A percentile compares a stretch with the other conserved stretches of the same genome.
Conservation (phyloP, 2,888 invertebrate species). For the Trissolcus brochymenae region DNA sequence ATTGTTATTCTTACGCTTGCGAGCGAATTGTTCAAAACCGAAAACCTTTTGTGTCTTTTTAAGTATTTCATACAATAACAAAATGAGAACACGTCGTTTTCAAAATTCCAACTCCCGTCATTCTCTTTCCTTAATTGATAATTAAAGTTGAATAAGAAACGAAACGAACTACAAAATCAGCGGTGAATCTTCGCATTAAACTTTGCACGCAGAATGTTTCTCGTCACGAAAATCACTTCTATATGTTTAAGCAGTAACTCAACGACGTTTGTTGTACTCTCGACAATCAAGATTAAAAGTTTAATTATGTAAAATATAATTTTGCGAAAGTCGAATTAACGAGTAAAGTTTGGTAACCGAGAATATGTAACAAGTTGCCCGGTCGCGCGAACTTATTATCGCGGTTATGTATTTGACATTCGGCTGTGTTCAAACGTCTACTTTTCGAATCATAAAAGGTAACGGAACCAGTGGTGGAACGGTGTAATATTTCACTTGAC, state of each 20-base stretch:
- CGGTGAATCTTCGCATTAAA: too few relatives aligned
- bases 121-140: too few relatives aligned
- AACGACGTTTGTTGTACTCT: conserved; percentile 36
- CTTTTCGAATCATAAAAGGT: conserved; percentile 1
- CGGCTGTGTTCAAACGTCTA: neutral
- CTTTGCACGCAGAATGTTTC: neutral
- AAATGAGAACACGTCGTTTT: too few relatives aligned
- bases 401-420: conserved; percentile 24
- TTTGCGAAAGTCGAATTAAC: conserved; percentile 44
- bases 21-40: neutral
- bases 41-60: too few relatives aligned
- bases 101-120: too few relatives aligned
- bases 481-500: too few relatives aligned
- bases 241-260: conserved; percentile 11
- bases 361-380: conserved; percentile 25
- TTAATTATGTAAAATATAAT: conserved; percentile 51
- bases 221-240: conserved; percentile 13
- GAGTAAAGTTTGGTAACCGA: conserved; percentile 40
- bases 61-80: neutral
- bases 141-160: too few relatives aligned
- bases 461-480: too few relatives aligned
- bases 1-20: conserved; percentile 26
- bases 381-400: conserved; percentile 20
- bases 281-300: conserved; percentile 48
- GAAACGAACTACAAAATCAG: too few relatives aligned